phyloP scores from a whole-genome alignment of 1,140 invertebrate species.

The Nebria ingens region DNA sequence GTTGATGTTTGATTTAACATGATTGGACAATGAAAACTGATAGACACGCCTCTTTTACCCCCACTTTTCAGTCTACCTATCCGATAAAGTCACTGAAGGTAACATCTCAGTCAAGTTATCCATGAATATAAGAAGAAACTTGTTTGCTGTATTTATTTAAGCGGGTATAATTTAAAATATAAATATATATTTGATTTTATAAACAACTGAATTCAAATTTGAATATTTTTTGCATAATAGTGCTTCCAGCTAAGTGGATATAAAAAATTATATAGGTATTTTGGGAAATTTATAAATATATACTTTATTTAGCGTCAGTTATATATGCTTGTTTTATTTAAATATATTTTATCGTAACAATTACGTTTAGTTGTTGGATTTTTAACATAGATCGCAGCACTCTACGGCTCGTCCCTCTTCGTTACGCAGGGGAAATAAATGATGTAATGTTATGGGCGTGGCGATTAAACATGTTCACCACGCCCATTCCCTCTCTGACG shows the following conservation, averaged over 20 bases:
- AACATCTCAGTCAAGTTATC: neutral
- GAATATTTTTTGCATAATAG: too few species aligned
- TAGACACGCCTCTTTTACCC: neutral
- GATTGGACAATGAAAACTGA: neutral
- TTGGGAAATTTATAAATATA: too few species aligned
- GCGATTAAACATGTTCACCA: neutral
- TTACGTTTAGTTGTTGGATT: too few species aligned
- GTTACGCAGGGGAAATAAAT: neutral
- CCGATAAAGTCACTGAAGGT: neutral
- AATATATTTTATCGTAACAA: too few species aligned
- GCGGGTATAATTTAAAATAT: neutral
- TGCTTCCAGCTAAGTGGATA: too few species aligned
- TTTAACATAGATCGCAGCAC: neutral
- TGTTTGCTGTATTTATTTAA: neutral
- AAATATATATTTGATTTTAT: too few species aligned
- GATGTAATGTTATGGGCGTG: neutral
- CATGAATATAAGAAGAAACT: neutral
- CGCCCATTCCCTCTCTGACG: neutral
- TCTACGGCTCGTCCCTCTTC: neutral
- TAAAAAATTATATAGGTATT: too few species aligned
- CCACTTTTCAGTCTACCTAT: neutral
- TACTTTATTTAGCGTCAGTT: too few species aligned
- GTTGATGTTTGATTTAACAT: neutral
- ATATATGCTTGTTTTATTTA: too few species aligned
- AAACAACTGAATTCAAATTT: too few species aligned